A percentile compares a stretch with the other conserved stretches of the same genome.
Conservation (phyloP, 1,140 invertebrate species). For the Drosophila prosaltans region DNA sequence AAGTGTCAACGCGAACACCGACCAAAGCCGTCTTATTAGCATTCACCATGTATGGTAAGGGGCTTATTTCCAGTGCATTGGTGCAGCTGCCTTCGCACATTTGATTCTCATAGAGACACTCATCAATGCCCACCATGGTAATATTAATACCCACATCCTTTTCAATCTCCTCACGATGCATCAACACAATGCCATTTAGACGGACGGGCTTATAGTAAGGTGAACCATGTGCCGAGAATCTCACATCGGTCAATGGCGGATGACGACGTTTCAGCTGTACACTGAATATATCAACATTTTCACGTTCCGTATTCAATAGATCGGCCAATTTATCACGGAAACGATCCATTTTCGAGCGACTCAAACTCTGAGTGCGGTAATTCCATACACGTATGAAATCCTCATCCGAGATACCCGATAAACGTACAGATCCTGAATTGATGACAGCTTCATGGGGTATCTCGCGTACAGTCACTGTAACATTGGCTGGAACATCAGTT, state of each 20-base stretch:
- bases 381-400: slow-evolving; percentile 98
- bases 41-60: slow-evolving; percentile 96
- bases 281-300: slow-evolving; percentile 98
- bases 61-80: slow-evolving; percentile 94
- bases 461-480: slow-evolving; percentile 95
- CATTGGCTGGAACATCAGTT: slow-evolving; percentile 95
- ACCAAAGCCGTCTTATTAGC: slow-evolving; percentile 97
- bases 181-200: slow-evolving; percentile 96
- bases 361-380: slow-evolving; percentile 92
- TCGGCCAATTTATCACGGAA: slow-evolving; percentile 94
- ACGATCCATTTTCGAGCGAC: slow-evolving; percentile 93
- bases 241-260: slow-evolving; percentile 95
- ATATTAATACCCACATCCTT: slow-evolving; percentile 96
- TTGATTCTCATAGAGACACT: slow-evolving; percentile 97
- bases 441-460: slow-evolving; percentile 97
- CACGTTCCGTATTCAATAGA: slow-evolving; percentile 91
- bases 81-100: slow-evolving; percentile 98
- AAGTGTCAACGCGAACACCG: slow-evolving; percentile 94
- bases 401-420: slow-evolving; percentile 97
- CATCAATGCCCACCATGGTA: slow-evolving; percentile 98
- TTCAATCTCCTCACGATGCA: slow-evolving; percentile 97
- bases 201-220: slow-evolving; percentile 97
- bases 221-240: slow-evolving; percentile 97
- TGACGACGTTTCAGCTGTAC: slow-evolving; percentile 93
- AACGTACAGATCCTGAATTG: slow-evolving; percentile 96